A percentile compares a stretch with the other conserved stretches of the same genome.
Conservation (phyloP, 2,797 vertebrate genomes). For the Tolypeutes matacus region DNA sequence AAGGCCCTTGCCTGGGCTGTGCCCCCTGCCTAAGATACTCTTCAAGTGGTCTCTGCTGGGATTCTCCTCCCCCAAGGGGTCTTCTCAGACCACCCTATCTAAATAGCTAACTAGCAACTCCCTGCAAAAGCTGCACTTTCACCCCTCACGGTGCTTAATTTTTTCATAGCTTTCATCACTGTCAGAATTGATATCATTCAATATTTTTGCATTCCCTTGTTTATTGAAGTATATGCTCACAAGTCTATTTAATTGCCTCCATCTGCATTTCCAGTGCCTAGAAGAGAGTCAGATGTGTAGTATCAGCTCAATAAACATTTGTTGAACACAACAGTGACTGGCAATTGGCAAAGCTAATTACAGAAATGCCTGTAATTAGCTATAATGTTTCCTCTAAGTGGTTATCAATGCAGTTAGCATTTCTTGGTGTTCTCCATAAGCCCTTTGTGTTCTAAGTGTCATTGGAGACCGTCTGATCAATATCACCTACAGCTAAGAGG, state of each 20-base stretch:
- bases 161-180: neutral
- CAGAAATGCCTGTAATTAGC: neutral
- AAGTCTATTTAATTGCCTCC: neutral
- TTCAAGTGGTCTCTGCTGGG: neutral
- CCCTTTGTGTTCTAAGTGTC: neutral
- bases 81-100: neutral
- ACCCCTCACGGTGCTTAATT: neutral
- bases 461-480: neutral
- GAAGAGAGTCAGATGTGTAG: neutral
- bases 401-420: neutral
- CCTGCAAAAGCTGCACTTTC: neutral
- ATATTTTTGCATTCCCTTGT: neutral
- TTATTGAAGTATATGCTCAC: neutral
- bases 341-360: neutral
- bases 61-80: neutral
- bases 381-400: neutral
- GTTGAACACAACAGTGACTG: neutral
- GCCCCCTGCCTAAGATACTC: neutral
- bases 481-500: neutral
- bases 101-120: neutral
- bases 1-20: neutral
- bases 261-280: neutral
- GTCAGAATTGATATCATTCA: neutral
- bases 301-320: neutral
- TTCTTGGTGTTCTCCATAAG: neutral